A percentile compares a stretch with the other conserved stretches of the same genome.
Conservation (phyloP, 1,140 invertebrate genomes). For the Samia ricini region DNA sequence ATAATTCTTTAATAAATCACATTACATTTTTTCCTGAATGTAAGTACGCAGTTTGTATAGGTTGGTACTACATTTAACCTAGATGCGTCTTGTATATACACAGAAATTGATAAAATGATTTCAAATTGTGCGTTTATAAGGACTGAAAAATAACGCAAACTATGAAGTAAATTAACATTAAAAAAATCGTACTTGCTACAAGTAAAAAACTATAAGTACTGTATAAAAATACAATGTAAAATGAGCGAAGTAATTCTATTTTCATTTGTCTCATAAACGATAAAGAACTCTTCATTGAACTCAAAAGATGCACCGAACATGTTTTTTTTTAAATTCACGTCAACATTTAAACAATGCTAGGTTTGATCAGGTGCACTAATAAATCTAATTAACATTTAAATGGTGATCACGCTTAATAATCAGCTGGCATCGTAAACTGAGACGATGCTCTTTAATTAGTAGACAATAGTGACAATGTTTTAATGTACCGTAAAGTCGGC, state of each 20-base stretch:
- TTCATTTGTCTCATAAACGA: conserved; percentile 24
- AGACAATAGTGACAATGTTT: conserved; percentile 57
- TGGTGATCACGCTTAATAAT: conserved; percentile 74
- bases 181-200: too few species aligned
- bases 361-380: conserved; percentile 66
- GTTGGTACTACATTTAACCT: too few species aligned
- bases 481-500: conserved; percentile 52
- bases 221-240: background rate
- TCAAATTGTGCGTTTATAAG: too few species aligned
- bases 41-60: too few species aligned
- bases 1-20: too few species aligned
- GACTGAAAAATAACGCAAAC: too few species aligned
- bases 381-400: conserved; percentile 75
- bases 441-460: conserved; percentile 63
- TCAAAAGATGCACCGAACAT: conserved; percentile 18
- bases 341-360: conserved; percentile 27
- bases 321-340: conserved; percentile 34
- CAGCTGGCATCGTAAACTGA: conserved; percentile 63
- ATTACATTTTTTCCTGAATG: too few species aligned
- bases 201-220: background rate
- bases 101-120: too few species aligned
- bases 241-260: background rate
- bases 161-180: too few species aligned
- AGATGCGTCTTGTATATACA: too few species aligned
- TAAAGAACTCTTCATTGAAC: conserved; percentile 24